These are phyloP conservation scores for Alca torda DNA, from an alignment of 2,797 vertebrate genomes.

Conservation along the genomic window DNA sequence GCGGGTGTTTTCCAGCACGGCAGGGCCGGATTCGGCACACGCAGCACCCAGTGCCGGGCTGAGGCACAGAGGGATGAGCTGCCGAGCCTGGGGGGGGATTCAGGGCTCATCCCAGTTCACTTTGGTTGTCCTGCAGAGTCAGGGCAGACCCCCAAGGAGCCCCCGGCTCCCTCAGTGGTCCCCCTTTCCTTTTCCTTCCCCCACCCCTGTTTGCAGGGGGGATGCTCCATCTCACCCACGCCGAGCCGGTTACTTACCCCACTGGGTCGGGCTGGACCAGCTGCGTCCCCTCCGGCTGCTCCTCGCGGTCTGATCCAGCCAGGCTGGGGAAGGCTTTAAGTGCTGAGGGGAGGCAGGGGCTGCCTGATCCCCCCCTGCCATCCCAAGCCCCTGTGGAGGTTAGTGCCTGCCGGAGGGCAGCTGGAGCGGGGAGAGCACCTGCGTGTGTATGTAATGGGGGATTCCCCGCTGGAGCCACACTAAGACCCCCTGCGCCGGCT, in stretches of 20 bases:
- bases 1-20: neutral
- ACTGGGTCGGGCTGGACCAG: rapidly evolving
- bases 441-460: constrained; percentile 42
- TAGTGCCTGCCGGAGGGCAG: neutral
- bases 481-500: constrained; percentile 1
- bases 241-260: neutral
- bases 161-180: neutral
- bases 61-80: rapidly evolving
- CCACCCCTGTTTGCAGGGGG: rapidly evolving
- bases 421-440: constrained; percentile 13
- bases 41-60: rapidly evolving
- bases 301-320: neutral
- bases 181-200: neutral
- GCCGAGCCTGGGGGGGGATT: neutral
- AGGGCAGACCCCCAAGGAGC: no score
- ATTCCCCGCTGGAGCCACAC: neutral
- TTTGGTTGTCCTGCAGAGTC: neutral
- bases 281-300: neutral
- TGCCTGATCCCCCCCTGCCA: neutral
- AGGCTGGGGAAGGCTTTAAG: neutral
- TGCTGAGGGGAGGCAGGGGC: neutral
- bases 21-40: neutral
- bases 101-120: neutral
- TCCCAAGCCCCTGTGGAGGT: neutral
- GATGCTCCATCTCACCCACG: neutral